Base-by-base conservation (phyloP, 2,888 invertebrate species). In the Sabatieria punctata region DNA sequence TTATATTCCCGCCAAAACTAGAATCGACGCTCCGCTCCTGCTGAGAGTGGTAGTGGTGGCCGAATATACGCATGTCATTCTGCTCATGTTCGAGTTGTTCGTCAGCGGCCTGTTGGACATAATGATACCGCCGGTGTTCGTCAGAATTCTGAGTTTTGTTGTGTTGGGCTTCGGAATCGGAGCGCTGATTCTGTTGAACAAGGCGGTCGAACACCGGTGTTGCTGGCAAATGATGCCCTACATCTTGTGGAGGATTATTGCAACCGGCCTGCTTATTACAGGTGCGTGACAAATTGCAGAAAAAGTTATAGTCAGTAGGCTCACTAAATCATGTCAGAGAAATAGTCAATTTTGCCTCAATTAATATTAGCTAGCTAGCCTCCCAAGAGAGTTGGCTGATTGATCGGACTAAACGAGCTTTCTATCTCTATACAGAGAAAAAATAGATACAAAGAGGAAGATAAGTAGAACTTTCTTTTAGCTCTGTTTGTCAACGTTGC, bases 21-120 rank as follows among this genome's bases (percentile, higher is more conserved):
- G n/a, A n/a, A n/a, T n/a, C 33, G n/a, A 33, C 33, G 33, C 13
- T 11, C 33, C 33, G 11, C 25, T 40, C 18, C 40, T 19, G 23
- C 22, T 40, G 23, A 19, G 21, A n/a, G 22, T 40, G 18, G 40
- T 40, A 15, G 21, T 19, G 21, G 40, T 40, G 40, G 40, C 40
- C 4, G 40, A 40, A 23, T 40, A 40, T 23, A 40, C 40, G 22
- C 40, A 40, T 23, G 21, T 40, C 21, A 40, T 40, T 19, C 15
- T 40, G 21, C 40, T 40, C 18, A 19, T 40, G 8, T 40, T 40
- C 21, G 40, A 23, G 3, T 23, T 40, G n/a, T 40, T 40, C 40
- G 40, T 40, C 25, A 23, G 21, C 4, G 40, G 40, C 25, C 40
- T 40, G 40, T 15, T 40, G 8, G 40, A 40, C 40, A 40, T 40